Evolutionary conservation across 2,113 vertebrate species (phyloP).

Genomic region (Tetrao urogallus): DNA sequence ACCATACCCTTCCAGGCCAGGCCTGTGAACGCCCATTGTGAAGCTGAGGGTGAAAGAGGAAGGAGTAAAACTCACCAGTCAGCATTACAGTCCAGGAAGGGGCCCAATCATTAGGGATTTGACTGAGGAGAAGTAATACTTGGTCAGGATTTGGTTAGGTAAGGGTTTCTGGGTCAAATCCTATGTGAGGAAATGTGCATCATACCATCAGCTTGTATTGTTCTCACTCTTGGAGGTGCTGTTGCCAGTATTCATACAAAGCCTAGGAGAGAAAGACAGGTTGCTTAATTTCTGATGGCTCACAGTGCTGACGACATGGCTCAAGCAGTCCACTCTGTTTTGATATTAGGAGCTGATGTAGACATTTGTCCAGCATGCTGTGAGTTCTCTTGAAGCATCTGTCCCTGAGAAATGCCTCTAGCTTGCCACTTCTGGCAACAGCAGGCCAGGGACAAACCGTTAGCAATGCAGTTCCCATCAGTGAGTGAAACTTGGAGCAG

Average conservation of each 20-base stretch:
- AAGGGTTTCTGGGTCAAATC: neutral
- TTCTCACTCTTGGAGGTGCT: neutral
- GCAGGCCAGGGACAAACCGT: neutral
- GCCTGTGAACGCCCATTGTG: neutral
- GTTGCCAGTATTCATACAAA: fast-evolving
- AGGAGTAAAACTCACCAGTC: neutral
- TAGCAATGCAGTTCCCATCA: neutral
- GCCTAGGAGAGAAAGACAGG: neutral
- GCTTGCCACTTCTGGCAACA: neutral
- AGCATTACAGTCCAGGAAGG: neutral
- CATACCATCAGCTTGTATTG: neutral
- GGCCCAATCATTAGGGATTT: neutral
- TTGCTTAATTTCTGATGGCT: neutral
- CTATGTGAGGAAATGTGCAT: neutral
- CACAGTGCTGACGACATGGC: neutral
- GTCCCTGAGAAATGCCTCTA: neutral
- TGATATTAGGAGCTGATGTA: neutral
- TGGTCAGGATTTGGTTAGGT: neutral
- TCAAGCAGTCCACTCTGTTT: neutral
- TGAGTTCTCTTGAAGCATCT: neutral
- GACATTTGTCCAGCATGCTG: neutral
- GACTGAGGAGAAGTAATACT: neutral
- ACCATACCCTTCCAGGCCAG: neutral
- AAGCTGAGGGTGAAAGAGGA: neutral
- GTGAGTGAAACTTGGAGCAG: neutral